Evolutionary conservation across 2,888 invertebrate species (phyloP), one percentile per base, ranked within the genome.

Genomic region (Orthonevra nobilis): DNA sequence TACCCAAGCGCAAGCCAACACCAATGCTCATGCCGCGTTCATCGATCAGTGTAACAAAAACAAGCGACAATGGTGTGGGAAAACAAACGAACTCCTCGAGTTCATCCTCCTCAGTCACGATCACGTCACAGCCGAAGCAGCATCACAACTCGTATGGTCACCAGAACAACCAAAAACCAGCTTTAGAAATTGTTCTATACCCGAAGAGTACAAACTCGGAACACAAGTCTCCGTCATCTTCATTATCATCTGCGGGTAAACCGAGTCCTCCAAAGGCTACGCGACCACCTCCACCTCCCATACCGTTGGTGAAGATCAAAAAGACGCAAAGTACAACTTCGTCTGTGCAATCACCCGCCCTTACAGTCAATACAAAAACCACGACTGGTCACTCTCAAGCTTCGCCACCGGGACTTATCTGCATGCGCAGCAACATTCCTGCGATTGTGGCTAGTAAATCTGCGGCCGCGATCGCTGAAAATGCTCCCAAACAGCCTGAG

Each of bases 261-360:
- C 75, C 75, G 5, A 85, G 74, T 48, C 81, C 83, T 14, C 83
- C 84, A 3, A 90, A 90, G 83, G 82, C 82, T 3, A 82, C 83
- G 4, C 84, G 90, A 60, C 89, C 91, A 2, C 90, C 90, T 68
- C 91, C 91, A 15, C 90, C 91, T 4, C 91, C 91, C 1, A 90
- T 91, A 32, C 90, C 91, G 0, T 81, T 91, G 81, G 90, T 90
- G 26, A 87, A 90, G 77, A 89, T 89, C 9, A 90, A 90, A 83
- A 89, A 89, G 81, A 85, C 88, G 2, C 66, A 54, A 30, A 61
- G 42, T 20, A 46, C 46, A 20, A 84, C 81, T 52, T 82, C 81
- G 64, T 83, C 77, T 30, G 82, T 75, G 64, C 84, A 82, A 73
- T 81, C 56, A 61, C 82, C 54, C 63, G 44, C 60, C 42, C 77